phyloP scores from a whole-genome alignment of 2,888 invertebrate species.

The Sussaba pulchella region DNA sequence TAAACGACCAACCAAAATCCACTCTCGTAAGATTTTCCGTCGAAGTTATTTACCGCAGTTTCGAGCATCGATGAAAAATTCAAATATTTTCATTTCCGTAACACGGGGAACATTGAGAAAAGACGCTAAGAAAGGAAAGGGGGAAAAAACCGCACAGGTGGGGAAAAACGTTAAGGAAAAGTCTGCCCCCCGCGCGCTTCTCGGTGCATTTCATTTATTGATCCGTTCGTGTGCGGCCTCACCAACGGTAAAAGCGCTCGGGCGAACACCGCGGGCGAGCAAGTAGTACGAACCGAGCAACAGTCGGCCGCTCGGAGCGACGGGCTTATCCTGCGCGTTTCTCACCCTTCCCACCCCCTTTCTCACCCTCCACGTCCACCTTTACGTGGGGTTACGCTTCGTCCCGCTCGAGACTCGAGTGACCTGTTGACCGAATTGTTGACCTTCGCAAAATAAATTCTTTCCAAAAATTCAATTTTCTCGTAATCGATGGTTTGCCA shows the following conservation, averaged over 20 bases:
- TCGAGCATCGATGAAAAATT: too few relatives aligned
- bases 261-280: conserved; percentile 10
- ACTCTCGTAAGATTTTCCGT: too few relatives aligned
- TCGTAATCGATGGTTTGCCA: background rate
- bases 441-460: conserved; percentile 24
- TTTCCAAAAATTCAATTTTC: background rate
- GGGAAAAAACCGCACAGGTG: conserved; percentile 6
- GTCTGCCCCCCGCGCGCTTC: conserved; percentile 6
- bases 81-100: too few relatives aligned
- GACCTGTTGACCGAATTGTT: conserved; percentile 35
- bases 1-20: too few relatives aligned
- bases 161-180: conserved; percentile 19
- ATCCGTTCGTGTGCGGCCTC: conserved; percentile 26
- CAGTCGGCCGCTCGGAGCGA: conserved; percentile 24
- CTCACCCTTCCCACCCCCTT: background rate
- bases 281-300: conserved; percentile 24
- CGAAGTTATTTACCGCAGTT: too few relatives aligned
- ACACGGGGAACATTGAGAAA: background rate
- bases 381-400: background rate
- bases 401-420: conserved; percentile 5
- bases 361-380: background rate
- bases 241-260: conserved; percentile 30
- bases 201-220: conserved; percentile 35
- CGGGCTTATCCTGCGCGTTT: background rate
- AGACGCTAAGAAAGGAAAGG: background rate